These are phyloP conservation scores for Carabus problematicus DNA, from an alignment of 2,888 invertebrate genomes.

Conservation along the genomic window DNA sequence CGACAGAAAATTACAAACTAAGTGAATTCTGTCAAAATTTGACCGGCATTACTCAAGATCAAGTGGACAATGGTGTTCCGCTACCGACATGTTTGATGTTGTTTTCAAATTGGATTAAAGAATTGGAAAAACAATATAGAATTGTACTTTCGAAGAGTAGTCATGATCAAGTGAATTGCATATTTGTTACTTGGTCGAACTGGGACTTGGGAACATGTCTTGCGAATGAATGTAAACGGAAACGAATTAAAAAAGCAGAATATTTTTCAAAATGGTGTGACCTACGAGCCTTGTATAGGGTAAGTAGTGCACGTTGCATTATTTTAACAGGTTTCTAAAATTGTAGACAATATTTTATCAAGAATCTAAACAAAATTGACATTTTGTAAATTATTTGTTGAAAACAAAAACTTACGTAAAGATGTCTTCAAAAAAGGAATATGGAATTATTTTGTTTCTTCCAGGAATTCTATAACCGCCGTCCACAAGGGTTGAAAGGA, in stretches of 20 bases:
- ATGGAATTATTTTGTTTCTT: constrained; percentile 42
- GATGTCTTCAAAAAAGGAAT: neutral
- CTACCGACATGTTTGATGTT: constrained; percentile 61
- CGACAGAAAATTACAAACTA: constrained; percentile 64
- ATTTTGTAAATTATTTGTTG: neutral
- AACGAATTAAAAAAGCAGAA: constrained; percentile 62
- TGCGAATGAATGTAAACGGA: constrained; percentile 66
- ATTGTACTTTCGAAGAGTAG: constrained; percentile 52
- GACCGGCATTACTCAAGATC: constrained; percentile 65
- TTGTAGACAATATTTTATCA: neutral
- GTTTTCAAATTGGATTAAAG: constrained; percentile 65
- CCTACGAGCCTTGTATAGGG: constrained; percentile 62
- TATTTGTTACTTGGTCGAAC: constrained; percentile 68
- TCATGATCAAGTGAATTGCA: constrained; percentile 56
- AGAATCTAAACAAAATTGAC: neutral
- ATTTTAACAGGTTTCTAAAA: neutral
- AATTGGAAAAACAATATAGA: constrained; percentile 60
- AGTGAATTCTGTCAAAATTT: constrained; percentile 66
- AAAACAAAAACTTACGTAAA: neutral
- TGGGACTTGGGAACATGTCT: constrained; percentile 70
- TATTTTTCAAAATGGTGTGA: constrained; percentile 68
- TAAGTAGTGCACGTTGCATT: constrained; percentile 44
- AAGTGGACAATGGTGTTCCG: constrained; percentile 62
- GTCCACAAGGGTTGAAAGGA: constrained; percentile 63
- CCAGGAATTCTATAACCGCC: constrained; percentile 64